These are phyloP conservation scores for Rhinolophus sinicus DNA, from an alignment of 2,113 vertebrate species.

Conservation along the genomic window DNA sequence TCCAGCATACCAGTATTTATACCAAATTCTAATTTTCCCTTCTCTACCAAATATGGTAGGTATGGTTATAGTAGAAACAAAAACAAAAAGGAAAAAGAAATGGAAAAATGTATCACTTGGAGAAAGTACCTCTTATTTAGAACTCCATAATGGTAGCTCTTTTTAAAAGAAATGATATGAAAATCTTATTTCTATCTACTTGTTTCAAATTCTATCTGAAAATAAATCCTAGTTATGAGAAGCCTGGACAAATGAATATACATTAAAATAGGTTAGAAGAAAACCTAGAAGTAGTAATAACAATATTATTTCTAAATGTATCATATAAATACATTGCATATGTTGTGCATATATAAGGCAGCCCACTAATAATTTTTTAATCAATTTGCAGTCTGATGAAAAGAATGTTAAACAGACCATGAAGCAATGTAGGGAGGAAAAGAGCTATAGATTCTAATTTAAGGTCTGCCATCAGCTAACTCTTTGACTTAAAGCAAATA, in stretches of 20 bases:
- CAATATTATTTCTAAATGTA: slow-evolving; percentile 22
- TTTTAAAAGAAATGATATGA: neutral
- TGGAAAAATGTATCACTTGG: neutral
- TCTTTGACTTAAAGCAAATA: slow-evolving; percentile 54
- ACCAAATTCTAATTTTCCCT: neutral
- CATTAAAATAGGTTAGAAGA: neutral
- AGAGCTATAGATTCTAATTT: neutral
- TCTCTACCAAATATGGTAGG: neutral
- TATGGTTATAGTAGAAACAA: neutral
- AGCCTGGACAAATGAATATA: neutral
- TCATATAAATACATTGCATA: neutral
- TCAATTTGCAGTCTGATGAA: neutral
- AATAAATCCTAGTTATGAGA: neutral
- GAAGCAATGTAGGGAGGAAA: neutral
- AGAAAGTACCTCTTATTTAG: neutral
- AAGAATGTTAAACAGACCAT: neutral
- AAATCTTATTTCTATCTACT: slow-evolving; percentile 10
- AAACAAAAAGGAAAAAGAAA: neutral
- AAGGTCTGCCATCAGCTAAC: neutral
- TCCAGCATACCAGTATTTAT: neutral
- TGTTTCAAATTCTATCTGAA: slow-evolving; percentile 30
- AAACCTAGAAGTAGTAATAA: neutral
- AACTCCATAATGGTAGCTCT: neutral
- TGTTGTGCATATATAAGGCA: neutral
- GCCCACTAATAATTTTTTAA: neutral